phyloP scores from a whole-genome alignment of 2,888 invertebrate species.

The Eueremaeus valkanovi region DNA sequence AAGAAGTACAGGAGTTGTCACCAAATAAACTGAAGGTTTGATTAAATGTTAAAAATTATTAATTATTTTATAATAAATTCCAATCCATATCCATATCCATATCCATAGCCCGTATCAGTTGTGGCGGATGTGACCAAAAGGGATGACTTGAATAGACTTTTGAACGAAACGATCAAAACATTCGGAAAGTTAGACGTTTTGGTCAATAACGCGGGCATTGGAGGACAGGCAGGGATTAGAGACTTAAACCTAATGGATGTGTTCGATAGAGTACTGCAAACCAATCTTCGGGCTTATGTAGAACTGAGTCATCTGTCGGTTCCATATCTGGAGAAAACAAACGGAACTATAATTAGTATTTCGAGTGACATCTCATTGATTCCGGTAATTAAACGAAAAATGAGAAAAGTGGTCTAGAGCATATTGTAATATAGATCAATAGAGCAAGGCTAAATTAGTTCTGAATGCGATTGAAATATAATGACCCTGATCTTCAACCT shows the following conservation, averaged over 20 bases:
- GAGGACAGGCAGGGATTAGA: not conserved
- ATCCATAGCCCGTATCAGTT: constrained; percentile 9
- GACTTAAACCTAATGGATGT: constrained; percentile 20
- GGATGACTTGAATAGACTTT: constrained; percentile 33
- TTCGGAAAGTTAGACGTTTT: constrained; percentile 38
- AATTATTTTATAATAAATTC: not conserved
- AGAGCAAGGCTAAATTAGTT: too few relatives aligned
- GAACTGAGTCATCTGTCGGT: not conserved
- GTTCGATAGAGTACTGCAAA: not conserved
- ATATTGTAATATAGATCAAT: too few relatives aligned
- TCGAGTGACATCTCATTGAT: not conserved
- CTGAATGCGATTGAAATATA: too few relatives aligned
- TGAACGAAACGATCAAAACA: constrained; percentile 9
- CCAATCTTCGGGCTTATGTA: constrained; percentile 16
- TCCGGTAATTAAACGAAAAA: not conserved
- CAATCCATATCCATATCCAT: not conserved
- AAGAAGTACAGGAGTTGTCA: constrained; percentile 12
- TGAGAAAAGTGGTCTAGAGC: too few relatives aligned
- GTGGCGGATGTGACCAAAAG: constrained; percentile 25
- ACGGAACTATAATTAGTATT: not conserved
- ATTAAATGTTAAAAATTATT: not conserved
- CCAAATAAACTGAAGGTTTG: constrained; percentile 21
- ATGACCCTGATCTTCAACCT: not conserved
- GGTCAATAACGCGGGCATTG: constrained; percentile 40
- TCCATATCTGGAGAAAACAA: not conserved